Percentiles rank a stretch among this genome's conserved stretches.
Evolutionary conservation across 2,113 vertebrate genomes (phyloP).

Genomic region (Scomber japonicus): DNA sequence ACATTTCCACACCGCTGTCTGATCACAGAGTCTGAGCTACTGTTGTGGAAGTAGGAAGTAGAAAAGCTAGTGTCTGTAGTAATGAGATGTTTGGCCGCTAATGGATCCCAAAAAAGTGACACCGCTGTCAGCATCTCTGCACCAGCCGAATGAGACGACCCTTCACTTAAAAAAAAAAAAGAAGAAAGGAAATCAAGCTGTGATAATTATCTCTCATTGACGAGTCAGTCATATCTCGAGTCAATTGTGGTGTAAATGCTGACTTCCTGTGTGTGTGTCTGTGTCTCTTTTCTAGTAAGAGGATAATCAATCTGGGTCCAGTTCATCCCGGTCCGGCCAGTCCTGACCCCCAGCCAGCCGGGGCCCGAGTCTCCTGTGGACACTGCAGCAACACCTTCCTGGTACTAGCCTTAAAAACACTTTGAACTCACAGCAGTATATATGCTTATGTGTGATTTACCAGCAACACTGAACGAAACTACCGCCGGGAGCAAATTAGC

Average conservation of each 20-base stretch:
- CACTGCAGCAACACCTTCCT: conserved; percentile 96
- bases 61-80: conserved; percentile 14
- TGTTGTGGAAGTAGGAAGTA: conserved; percentile 14
- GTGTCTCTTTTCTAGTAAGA: conserved; percentile 85
- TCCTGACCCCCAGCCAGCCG: conserved; percentile 92
- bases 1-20: conserved; percentile 21
- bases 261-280: conserved; percentile 13
- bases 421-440: background rate
- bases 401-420: conserved; percentile 74
- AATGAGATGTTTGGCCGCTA: conserved; percentile 37
- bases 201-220: conserved; percentile 7
- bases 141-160: background rate
- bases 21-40: conserved; percentile 37
- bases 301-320: conserved; percentile 94
- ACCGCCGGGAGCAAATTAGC: no score
- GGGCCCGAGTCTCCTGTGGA: conserved; percentile 92
- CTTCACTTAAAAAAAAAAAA: background rate
- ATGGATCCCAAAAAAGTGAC: conserved; percentile 18
- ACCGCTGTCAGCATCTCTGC: background rate
- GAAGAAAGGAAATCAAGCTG: background rate
- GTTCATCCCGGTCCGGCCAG: conserved; percentile 92
- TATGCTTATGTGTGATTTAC: no score
- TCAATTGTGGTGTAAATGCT: conserved; percentile 16
- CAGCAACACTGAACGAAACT: no score
- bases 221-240: conserved; percentile 1